These are phyloP conservation scores for Pollenia labialis DNA, from an alignment of 2,888 invertebrate species.

Conservation along the genomic window DNA sequence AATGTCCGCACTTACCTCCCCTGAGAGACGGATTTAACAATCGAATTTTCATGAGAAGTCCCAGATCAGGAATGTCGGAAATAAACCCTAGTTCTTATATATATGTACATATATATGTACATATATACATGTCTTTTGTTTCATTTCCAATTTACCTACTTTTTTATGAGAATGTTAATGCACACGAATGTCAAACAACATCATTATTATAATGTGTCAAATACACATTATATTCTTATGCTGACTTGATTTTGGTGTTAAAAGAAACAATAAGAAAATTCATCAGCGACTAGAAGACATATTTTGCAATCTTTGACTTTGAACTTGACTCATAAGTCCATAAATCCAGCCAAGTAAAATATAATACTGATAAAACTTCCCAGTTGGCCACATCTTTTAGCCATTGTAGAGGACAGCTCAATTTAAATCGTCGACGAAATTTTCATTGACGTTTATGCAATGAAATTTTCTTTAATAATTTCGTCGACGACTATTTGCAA, in stretches of 20 bases:
- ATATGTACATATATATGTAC: too few relatives aligned
- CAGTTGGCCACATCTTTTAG: too few relatives aligned
- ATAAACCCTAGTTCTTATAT: too few relatives aligned
- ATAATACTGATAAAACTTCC: slow-evolving; percentile 62
- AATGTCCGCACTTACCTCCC: too few relatives aligned
- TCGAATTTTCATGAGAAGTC: too few relatives aligned
- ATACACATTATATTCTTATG: slow-evolving; percentile 77
- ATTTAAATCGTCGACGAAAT: too few relatives aligned
- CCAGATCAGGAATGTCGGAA: too few relatives aligned
- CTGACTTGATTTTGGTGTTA: slow-evolving; percentile 74
- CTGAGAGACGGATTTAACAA: too few relatives aligned
- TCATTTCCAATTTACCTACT: slow-evolving; percentile 6
- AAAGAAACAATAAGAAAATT: slow-evolving; percentile 37
- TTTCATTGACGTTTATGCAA: too few relatives aligned
- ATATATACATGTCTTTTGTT: neutral
- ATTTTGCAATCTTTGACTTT: slow-evolving; percentile 40
- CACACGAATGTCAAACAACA: slow-evolving; percentile 11
- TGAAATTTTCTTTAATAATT: too few relatives aligned
- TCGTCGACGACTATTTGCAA: too few relatives aligned
- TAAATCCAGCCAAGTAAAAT: slow-evolving; percentile 47
- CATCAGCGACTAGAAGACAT: slow-evolving; percentile 19
- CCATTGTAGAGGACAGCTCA: too few relatives aligned
- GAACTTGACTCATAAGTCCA: slow-evolving; percentile 30
- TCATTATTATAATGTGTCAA: slow-evolving; percentile 81
- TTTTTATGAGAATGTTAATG: neutral